Conservation (phyloP, 2,113 vertebrate species). For the Sapajus apella region DNA sequence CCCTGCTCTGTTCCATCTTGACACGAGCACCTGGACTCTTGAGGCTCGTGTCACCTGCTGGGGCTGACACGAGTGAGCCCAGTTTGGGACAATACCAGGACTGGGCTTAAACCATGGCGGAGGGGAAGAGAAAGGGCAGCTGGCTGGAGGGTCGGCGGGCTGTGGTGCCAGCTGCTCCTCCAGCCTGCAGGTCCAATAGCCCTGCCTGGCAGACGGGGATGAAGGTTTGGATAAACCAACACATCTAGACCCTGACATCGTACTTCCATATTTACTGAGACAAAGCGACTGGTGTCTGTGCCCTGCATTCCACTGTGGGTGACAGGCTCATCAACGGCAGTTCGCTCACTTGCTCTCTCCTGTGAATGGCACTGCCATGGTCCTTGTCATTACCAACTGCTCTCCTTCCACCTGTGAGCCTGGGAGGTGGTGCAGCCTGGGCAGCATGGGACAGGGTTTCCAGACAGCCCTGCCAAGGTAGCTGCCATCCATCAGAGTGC, state of each 20-base stretch:
- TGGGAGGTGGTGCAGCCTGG: not conserved
- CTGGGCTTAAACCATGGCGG: not conserved
- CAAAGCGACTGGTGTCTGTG: not conserved
- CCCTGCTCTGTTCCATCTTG: not conserved
- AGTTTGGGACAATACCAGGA: not conserved
- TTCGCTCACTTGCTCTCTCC: not conserved
- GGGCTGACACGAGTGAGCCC: not conserved
- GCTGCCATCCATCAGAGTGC: not conserved
- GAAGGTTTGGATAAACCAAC: not conserved
- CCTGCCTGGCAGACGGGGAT: not conserved
- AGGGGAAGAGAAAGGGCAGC: not conserved
- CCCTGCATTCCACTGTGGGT: rapidly evolving
- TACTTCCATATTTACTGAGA: not conserved
- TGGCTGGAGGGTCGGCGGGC: rapidly evolving
- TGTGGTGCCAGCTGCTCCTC: not conserved
- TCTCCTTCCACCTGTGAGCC: not conserved
- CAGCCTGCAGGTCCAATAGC: not conserved
- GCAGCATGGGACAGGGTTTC: not conserved
- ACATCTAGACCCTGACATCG: not conserved
- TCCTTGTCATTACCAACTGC: not conserved
- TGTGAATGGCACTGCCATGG: not conserved
- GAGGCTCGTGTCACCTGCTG: not conserved
- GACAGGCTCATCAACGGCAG: not conserved
- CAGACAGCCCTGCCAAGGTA: conserved; percentile 39
- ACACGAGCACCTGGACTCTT: not conserved